phyloP scores from a whole-genome alignment of 2,113 vertebrate species.

The Myotis yumanensis region DNA sequence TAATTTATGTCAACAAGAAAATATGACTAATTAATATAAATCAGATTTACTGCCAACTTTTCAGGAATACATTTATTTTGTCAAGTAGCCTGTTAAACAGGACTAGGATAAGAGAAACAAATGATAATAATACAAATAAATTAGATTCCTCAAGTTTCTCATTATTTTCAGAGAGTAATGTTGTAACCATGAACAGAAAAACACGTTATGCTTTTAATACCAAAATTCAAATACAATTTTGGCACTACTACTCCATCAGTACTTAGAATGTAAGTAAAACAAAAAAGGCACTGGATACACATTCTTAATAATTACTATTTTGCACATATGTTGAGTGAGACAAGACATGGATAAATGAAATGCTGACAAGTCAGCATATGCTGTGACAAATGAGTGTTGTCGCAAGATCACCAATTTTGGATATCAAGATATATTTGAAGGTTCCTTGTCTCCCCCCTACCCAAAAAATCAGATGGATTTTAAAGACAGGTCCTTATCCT shows the following conservation, averaged over 20 bases:
- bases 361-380: background rate
- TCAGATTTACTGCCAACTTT: constrained; percentile 46
- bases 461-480: background rate
- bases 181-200: background rate
- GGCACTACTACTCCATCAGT: background rate
- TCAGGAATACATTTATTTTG: constrained; percentile 43
- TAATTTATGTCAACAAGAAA: constrained; percentile 61
- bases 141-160: background rate
- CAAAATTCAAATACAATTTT: constrained; percentile 44
- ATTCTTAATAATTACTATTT: background rate
- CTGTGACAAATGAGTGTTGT: background rate
- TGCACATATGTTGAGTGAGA: background rate
- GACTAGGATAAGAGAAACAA: constrained; percentile 1
- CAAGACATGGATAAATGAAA: background rate
- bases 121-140: constrained; percentile 17
- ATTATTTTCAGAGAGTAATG: constrained; percentile 29
- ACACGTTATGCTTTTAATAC: background rate
- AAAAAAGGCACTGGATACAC: background rate
- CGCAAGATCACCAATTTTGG: background rate
- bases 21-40: constrained; percentile 46
- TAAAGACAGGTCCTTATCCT: background rate
- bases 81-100: constrained; percentile 47
- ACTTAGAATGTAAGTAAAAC: background rate
- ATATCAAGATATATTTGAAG: constrained; percentile 16
- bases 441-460: background rate